phyloP scores from a whole-genome alignment of 53 echinoderm and acorn worm genomes.

The Apostichopus leukothele region DNA sequence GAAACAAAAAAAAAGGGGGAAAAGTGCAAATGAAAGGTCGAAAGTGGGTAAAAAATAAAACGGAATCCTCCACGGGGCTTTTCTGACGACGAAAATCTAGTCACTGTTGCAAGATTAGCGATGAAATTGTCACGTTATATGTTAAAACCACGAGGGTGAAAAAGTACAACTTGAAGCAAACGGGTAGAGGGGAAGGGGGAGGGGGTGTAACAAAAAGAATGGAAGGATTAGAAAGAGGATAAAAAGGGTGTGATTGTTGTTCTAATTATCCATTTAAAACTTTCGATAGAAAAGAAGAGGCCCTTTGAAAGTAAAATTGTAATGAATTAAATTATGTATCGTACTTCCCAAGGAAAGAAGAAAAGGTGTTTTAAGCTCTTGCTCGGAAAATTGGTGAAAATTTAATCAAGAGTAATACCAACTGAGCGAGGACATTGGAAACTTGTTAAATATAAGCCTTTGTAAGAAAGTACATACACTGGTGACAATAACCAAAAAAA shows the following conservation, averaged over 20 bases:
- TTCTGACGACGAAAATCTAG: constrained; percentile 13
- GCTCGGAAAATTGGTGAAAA: neutral
- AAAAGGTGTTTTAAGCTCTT: constrained; percentile 5
- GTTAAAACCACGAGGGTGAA: neutral
- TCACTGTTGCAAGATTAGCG: constrained; percentile 41
- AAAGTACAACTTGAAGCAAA: constrained; percentile 16
- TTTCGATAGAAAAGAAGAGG: neutral
- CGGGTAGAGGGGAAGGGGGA: neutral
- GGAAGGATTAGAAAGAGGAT: neutral
- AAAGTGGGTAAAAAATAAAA: neutral
- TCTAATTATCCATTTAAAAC: constrained; percentile 24
- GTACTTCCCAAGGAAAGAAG: neutral
- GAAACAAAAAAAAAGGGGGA: neutral
- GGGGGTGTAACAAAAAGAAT: too few species aligned
- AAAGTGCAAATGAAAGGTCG: constrained; percentile 39
- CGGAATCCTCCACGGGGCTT: neutral
- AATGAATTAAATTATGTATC: constrained; percentile 23
- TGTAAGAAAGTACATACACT: neutral
- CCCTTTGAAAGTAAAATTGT: constrained; percentile 2
- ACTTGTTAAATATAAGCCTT: neutral
- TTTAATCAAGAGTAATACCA: neutral
- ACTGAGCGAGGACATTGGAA: constrained; percentile 5
- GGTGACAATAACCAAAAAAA: neutral
- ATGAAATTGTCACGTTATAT: constrained; percentile 28
- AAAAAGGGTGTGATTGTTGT: constrained; percentile 24